phyloP scores from a whole-genome alignment of 30 jellyfish, hydroid and myxozoan genomes.

The Aurelia sp. region DNA sequence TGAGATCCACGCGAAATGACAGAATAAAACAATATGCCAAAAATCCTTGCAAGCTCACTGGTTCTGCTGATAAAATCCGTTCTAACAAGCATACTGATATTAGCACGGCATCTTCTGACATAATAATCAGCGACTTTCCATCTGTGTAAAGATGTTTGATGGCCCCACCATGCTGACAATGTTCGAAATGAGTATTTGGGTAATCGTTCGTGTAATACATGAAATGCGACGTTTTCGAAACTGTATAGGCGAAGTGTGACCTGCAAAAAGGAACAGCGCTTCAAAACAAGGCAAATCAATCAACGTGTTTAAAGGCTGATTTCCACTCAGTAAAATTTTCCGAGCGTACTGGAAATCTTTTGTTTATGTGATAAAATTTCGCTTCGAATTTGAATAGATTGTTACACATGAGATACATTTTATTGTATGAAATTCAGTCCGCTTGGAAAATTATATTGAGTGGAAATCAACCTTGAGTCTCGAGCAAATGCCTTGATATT shows the following conservation, averaged over 20 bases:
- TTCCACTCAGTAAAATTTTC: too few relatives aligned
- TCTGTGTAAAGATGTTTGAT: conserved; percentile 41
- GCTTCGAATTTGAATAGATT: too few relatives aligned
- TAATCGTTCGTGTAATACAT: conserved; percentile 89
- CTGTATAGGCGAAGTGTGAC: conserved; percentile 87
- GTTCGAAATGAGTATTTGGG: conserved; percentile 77
- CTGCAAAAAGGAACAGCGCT: conserved; percentile 20
- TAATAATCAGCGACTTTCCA: conserved; percentile 83
- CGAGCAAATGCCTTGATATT: too few relatives aligned
- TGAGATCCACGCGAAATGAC: conserved; percentile 98
- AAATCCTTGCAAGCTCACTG: conserved; percentile 95
- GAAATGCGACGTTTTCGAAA: conserved; percentile 93
- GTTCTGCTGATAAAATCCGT: conserved; percentile 89
- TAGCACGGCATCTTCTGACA: conserved; percentile 86
- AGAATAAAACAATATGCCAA: conserved; percentile 92
- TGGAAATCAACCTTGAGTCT: too few relatives aligned
- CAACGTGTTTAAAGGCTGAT: too few relatives aligned
- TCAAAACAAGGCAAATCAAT: too few relatives aligned
- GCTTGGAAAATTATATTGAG: too few relatives aligned
- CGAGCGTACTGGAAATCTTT: too few relatives aligned
- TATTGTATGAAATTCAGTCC: too few relatives aligned
- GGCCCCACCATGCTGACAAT: conserved; percentile 97
- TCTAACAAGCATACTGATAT: conserved; percentile 61
- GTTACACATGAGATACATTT: too few relatives aligned
- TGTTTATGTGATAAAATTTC: too few relatives aligned